A percentile compares a stretch with the other conserved stretches of the same genome.
Conservation (phyloP, 2,888 invertebrate species). For the Pristionchus arcanus region DNA sequence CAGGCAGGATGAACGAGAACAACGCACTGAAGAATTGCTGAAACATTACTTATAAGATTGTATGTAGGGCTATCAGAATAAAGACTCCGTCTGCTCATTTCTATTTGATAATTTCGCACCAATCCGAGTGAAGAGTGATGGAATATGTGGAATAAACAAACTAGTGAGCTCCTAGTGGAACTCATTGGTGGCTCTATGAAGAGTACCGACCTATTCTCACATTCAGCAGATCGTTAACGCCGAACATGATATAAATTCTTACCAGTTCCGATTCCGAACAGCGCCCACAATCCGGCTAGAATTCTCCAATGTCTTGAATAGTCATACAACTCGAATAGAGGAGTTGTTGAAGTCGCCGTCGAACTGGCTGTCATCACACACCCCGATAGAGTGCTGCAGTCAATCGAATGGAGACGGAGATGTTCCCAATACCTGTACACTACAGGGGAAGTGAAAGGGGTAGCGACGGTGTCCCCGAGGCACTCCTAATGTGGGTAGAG, state of each 20-base stretch:
- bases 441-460: conserved; percentile 9
- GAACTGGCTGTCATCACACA: conserved; percentile 37
- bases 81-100: too few species aligned
- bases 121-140: too few species aligned
- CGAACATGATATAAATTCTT: not conserved
- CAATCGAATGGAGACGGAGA: not conserved
- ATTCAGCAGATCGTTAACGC: too few species aligned
- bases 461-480: conserved; percentile 30
- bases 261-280: conserved; percentile 45
- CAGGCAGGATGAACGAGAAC: conserved; percentile 91
- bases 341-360: conserved; percentile 33
- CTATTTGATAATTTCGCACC: too few species aligned
- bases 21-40: conserved; percentile 92
- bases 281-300: conserved; percentile 31
- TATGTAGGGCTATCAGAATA: not conserved
- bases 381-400: not conserved
- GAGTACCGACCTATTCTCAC: too few species aligned
- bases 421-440: not conserved
- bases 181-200: too few species aligned
- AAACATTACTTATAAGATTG: conserved; percentile 31
- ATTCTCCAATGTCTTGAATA: conserved; percentile 38
- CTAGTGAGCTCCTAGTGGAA: too few species aligned
- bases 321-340: conserved; percentile 15
- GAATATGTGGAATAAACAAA: not conserved
- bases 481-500: conserved; percentile 50